Percentiles rank a stretch among this genome's conserved stretches.
phyloP scores from a whole-genome alignment of 2,888 invertebrate species.

The Entomobrya multifasciata region DNA sequence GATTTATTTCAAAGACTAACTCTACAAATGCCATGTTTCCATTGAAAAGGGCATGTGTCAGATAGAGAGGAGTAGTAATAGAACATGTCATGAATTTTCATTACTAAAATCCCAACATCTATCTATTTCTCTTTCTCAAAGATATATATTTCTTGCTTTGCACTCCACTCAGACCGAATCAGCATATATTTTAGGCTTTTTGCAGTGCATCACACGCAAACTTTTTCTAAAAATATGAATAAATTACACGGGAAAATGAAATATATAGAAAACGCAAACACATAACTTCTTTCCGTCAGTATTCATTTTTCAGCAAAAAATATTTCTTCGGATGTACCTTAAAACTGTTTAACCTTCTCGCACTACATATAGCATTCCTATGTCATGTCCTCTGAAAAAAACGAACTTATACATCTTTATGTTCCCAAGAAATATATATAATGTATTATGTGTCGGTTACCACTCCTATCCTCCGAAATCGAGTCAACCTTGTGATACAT shows the following conservation, averaged over 20 bases:
- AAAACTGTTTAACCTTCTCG: no score
- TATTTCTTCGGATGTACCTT: neutral
- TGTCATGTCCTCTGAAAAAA: neutral
- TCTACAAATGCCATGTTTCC: neutral
- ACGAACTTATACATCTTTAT: neutral
- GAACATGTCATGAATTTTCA: slow-evolving; percentile 54
- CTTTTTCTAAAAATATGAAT: neutral
- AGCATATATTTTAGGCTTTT: neutral
- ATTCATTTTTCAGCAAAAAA: neutral
- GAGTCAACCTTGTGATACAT: slow-evolving; percentile 63
- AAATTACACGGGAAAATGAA: neutral
- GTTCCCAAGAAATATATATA: neutral
- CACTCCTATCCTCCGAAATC: slow-evolving; percentile 26
- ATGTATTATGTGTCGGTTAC: neutral
- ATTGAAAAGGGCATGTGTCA: slow-evolving; percentile 24
- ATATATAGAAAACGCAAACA: neutral
- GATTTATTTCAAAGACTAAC: neutral
- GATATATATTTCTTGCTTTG: neutral
- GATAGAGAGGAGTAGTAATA: slow-evolving; percentile 16
- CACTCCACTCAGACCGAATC: neutral
- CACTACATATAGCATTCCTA: neutral
- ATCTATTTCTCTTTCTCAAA: no score
- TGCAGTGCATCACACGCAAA: neutral
- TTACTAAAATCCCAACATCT: neutral
- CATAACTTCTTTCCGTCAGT: neutral